Evolutionary conservation across 2,797 vertebrate genomes (phyloP).

Genomic region (Phataginus tricuspis): DNA sequence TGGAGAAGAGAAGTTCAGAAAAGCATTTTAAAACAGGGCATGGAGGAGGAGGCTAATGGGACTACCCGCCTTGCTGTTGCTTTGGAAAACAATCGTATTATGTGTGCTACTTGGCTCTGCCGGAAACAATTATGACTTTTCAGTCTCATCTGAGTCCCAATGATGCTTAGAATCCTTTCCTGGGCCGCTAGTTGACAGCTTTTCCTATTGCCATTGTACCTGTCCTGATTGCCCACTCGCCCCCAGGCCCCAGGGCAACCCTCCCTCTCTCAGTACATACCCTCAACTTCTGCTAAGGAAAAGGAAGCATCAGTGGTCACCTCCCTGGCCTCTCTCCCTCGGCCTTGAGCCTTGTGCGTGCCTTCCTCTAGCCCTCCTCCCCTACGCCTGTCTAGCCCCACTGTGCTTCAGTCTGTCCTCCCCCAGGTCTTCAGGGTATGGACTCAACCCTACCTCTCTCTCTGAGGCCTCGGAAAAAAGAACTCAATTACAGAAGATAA

Average conservation of each 20-base stretch:
- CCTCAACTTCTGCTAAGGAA: neutral
- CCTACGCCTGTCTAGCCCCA: neutral
- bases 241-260: neutral
- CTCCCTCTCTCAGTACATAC: neutral
- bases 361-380: neutral
- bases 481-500: neutral
- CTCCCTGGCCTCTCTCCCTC: neutral
- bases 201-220: neutral
- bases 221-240: neutral
- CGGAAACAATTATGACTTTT: neutral
- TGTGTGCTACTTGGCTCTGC: neutral
- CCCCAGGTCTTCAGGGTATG: neutral
- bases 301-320: neutral
- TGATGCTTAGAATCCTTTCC: neutral
- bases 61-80: neutral
- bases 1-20: neutral
- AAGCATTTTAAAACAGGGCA: neutral
- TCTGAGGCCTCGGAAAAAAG: neutral
- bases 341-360: neutral
- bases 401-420: neutral
- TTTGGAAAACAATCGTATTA: neutral
- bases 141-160: neutral
- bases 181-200: neutral
- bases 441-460: neutral
- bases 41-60: neutral